Base-by-base conservation (phyloP, 2,888 invertebrate genomes). In the Anaspis maculata region DNA sequence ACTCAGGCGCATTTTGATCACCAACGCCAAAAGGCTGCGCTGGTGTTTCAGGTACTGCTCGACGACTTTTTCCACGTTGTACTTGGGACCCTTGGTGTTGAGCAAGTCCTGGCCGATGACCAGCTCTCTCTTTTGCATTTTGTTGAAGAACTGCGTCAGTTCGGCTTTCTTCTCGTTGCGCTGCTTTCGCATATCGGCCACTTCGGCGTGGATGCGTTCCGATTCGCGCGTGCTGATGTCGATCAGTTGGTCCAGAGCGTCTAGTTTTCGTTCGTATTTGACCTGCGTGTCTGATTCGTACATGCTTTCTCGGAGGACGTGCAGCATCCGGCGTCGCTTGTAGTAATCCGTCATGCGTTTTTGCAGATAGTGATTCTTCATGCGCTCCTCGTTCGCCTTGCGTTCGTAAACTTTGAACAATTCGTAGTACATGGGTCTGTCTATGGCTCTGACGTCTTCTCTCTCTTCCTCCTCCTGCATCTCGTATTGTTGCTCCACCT, bases 41-140 rank as follows among this genome's bases (percentile, higher is more conserved):
- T 59, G 57, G 13, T 52, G 43, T n/a, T 39, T 38, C 3, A 56
- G 21, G 2, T 54, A 34, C 4, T 45, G 32, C 13, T 56, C 51
- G 2, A 56, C 38, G 6, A 51, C n/a, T 44, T 49, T 7, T 16
- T 29, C 21, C 3, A 27, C 25, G 6, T 13, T 9, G 12, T 15
- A 10, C 6, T 21, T 13, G 14, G 12, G n/a, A 3, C 22, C 16
- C n/a, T 9, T 14, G 9, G 19, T 23, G 12, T 3, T 9, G 14
- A 1, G 12, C 2, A 3, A 14, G n/a, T 35, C 30, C 22, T 34
- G 23, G 16, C 22, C 34, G 10, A 34, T 16, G 13, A 30, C 13
- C 14, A n/a, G 23, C 24, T 30, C 24, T 3, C 3, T 3, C 5
- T 24, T 11, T n/a, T 23, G 22, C 12, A 27, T 15, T 16, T 24